These are phyloP conservation scores for Oreonectes daqikongensis DNA, from an alignment of 2,797 vertebrate species.

Conservation along the genomic window DNA sequence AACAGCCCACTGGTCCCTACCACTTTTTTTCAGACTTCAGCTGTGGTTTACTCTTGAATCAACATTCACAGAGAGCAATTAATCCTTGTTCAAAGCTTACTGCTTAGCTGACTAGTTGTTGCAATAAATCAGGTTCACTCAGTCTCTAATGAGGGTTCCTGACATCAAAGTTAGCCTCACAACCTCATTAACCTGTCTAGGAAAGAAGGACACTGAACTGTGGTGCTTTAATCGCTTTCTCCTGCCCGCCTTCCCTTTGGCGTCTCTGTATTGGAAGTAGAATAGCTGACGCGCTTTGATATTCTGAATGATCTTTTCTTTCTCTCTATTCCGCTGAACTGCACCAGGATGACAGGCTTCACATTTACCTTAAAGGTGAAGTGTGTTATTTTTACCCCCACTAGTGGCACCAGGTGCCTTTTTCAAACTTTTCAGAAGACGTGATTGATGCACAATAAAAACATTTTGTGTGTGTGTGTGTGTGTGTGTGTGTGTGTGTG, in stretches of 20 bases:
- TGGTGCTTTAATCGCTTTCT: slow-evolving; percentile 42
- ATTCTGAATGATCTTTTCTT: background rate
- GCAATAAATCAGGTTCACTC: slow-evolving; percentile 69
- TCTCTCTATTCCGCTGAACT: background rate
- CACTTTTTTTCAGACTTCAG: slow-evolving; percentile 32
- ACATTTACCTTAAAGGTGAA: slow-evolving; percentile 1
- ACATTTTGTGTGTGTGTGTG: too few relatives aligned
- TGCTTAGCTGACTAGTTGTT: slow-evolving; percentile 59
- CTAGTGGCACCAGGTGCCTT: background rate
- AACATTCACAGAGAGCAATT: slow-evolving; percentile 62
- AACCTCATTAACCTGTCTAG: slow-evolving; percentile 73
- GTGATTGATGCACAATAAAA: background rate
- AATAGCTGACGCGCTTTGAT: slow-evolving; percentile 19
- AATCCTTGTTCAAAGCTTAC: slow-evolving; percentile 63
- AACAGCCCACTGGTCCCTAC: background rate
- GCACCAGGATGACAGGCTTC: background rate
- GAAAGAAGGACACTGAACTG: slow-evolving; percentile 61
- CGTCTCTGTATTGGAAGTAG: slow-evolving; percentile 4
- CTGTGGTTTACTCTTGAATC: slow-evolving; percentile 52
- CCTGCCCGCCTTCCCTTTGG: background rate
- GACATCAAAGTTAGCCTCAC: slow-evolving; percentile 66
- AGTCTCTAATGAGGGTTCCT: slow-evolving; percentile 69
- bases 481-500: too few relatives aligned
- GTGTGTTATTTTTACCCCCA: background rate
- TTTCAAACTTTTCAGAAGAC: background rate